Base-by-base conservation (phyloP, 2,113 vertebrate genomes). In the Rhegmatorhina hoffmannsi region DNA sequence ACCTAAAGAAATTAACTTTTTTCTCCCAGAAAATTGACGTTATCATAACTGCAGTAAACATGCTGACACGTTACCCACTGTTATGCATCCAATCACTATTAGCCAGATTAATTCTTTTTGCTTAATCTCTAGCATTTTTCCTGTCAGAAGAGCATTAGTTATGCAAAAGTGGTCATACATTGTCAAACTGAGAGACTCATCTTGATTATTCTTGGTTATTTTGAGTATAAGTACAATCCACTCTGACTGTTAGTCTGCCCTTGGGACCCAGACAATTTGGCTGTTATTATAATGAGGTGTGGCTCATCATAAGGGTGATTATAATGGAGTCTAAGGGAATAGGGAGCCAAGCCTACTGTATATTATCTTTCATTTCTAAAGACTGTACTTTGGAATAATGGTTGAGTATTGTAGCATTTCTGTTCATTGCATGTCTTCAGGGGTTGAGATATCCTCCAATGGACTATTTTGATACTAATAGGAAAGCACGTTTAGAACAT, bases 191-290 rank as follows among this genome's bases (percentile, higher is more conserved):
- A 97, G 94, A 96, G 87, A 80, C 97, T 97, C 87, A 93, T 97
- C 96, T 95, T 98, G 97, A 98, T 97, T 98, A 97, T 97, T 97
- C 95, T 89, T 97, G 86, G 97, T 97, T 98, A 96, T 97, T 97
- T 97, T 94, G 94, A 97, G 91, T 94, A 89, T 96, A 98, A 98
- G 96, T 97, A 97, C 97, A 98, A 98, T 98, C 94, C 95, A 97
- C 93, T 84, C 87, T 97, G 97, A 96, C 91, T 97, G 78, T 95
- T 97, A 97, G 93, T 83, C 90, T 94, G 92, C 97, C 97, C 97
- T 91, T 97, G 97, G 96, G 97, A 98, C 69, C 80, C 88, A 97
- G 97, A 96, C 91, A 98, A 97, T 98, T 98, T 98, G 94, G 92
- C 86, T 98, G 97, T 98, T 97, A 96, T 97, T 97, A 93, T 98